phyloP scores from a whole-genome alignment of 2,888 invertebrate species.

The Lasioglossum leucozonium region DNA sequence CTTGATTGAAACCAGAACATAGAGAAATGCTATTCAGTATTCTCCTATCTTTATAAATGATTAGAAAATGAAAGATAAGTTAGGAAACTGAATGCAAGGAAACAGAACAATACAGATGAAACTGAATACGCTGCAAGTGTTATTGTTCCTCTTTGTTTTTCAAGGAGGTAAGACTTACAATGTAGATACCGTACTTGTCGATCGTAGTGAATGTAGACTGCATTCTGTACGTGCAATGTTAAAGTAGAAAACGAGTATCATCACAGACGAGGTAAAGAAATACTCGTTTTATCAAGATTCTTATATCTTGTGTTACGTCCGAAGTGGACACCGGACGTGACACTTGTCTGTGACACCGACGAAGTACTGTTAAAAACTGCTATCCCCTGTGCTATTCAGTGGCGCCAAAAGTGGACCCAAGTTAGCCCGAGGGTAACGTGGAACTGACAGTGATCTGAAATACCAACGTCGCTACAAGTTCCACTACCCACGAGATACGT shows the following conservation, averaged over 20 bases:
- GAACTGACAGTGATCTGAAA: no score
- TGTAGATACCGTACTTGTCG: neutral
- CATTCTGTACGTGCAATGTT: neutral
- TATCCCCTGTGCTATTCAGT: no score
- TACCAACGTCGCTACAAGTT: no score
- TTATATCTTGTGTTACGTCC: no score
- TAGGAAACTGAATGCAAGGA: conserved; percentile 6
- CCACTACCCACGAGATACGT: no score
- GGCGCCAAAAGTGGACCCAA: no score
- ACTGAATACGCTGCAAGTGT: conserved; percentile 56
- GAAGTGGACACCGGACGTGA: no score
- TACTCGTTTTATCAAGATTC: neutral
- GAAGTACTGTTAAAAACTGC: no score
- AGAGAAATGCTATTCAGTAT: neutral
- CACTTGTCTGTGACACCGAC: no score
- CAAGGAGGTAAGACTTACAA: conserved; percentile 68
- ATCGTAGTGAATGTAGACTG: conserved; percentile 23
- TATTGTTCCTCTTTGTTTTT: conserved; percentile 67
- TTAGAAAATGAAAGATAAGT: neutral
- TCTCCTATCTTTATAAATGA: neutral
- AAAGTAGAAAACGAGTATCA: neutral
- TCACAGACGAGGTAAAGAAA: neutral
- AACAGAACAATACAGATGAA: conserved; percentile 50
- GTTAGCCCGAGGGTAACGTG: no score
- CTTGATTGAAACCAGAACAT: neutral